phyloP scores from a whole-genome alignment of 2,113 vertebrate species.

The Anoura caudifer region DNA sequence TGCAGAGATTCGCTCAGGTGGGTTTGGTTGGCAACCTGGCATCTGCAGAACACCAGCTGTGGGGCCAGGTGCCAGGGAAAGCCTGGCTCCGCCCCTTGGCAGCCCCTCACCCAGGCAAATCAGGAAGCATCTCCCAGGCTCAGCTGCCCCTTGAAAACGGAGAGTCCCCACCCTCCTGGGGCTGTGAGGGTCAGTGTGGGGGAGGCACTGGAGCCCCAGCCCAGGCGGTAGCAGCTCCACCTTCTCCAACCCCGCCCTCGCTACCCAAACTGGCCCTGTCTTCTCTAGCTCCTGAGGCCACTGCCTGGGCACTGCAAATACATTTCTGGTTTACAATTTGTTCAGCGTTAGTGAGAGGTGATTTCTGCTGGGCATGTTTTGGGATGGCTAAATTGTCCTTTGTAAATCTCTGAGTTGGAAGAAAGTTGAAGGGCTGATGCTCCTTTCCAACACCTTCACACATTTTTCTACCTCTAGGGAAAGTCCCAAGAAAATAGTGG shows the following conservation, averaged over 20 bases:
- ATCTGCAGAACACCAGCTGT: background rate
- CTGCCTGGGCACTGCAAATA: accelerated
- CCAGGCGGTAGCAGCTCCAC: accelerated
- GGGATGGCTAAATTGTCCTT: background rate
- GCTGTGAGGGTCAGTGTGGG: background rate
- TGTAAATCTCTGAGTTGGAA: accelerated
- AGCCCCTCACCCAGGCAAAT: background rate
- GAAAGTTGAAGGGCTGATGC: accelerated
- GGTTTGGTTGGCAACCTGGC: background rate
- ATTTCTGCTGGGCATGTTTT: background rate
- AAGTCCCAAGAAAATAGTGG: background rate
- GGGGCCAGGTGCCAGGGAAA: background rate
- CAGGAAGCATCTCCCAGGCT: background rate
- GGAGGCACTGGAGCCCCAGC: accelerated
- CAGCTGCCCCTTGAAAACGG: background rate
- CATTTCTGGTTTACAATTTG: background rate
- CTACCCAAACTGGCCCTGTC: background rate
- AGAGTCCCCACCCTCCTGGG: background rate
- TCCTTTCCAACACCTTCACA: background rate
- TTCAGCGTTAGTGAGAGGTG: background rate
- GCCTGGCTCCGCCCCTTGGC: background rate
- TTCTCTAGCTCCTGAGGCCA: background rate
- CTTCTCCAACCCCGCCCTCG: background rate
- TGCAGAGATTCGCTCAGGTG: accelerated
- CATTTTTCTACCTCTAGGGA: background rate